Percentiles rank a stretch among this genome's conserved stretches.
Conservation (phyloP, 2,888 invertebrate species). For the Andrena bucephala region DNA sequence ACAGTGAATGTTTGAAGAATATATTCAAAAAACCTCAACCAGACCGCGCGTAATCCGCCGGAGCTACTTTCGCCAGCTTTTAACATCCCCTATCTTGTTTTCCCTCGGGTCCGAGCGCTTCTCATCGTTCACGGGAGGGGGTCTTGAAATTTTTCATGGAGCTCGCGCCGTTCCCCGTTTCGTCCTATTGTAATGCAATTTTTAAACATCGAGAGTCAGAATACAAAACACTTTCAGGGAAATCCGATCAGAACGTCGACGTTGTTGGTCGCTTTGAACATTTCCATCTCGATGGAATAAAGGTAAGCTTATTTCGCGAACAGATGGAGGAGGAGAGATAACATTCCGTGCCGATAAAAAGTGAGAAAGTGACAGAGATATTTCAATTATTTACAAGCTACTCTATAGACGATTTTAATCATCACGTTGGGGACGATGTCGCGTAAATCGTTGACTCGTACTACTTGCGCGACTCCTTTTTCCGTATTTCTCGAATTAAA, state of each 20-base stretch:
- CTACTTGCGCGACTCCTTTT: not conserved
- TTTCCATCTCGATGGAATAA: not conserved
- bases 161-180: not conserved
- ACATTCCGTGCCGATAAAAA: not conserved
- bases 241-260: not conserved
- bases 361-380: not conserved
- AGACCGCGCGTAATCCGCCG: no score
- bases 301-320: not conserved
- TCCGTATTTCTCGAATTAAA: constrained; percentile 10
- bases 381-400: constrained; percentile 21
- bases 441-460: constrained; percentile 2
- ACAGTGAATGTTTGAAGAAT: no score
- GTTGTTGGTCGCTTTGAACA: not conserved
- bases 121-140: not conserved
- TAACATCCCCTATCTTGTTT: not conserved
- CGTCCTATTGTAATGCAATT: not conserved
- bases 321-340: not conserved
- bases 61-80: not conserved
- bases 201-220: not conserved
- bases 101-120: not conserved
- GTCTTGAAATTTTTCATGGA: constrained; percentile 1
- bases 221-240: not conserved
- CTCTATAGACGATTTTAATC: constrained; percentile 6
- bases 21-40: no score
- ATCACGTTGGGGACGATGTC: not conserved